Evolutionary conservation across 2,797 vertebrate species (phyloP), one percentile per base, ranked within the genome.

Genomic region (Allobates femoralis): DNA sequence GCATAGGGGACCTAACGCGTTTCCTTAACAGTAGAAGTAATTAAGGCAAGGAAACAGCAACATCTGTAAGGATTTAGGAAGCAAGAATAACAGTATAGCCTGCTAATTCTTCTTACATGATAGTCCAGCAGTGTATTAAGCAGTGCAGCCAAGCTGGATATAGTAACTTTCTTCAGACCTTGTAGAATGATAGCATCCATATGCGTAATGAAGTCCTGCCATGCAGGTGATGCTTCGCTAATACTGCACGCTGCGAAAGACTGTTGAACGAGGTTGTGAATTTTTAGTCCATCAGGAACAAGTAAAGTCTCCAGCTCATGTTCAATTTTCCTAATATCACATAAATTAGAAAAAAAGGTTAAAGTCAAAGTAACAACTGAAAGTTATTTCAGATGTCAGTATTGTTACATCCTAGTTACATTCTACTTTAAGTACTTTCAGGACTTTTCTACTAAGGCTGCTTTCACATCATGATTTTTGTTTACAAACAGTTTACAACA

Each of bases 211-310:
- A 82, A 89, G 56, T 87, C 88, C 41, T 87, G 88, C 88, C 88
- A 89, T 32, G 86, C 86, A 37, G 88, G 88, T 12, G 88, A 89
- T 46, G 86, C 88, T 67, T 89, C 88, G 37, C 88, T 87, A 18
- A 87, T 83, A 11, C 86, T 66, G 34, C 64, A 78, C 5, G 86
- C 86, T 50, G 26, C 30, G 32, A 89, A 82, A 18, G 73, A 87
- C 75, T 89, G 74, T 3, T 87, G 34, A 46, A 89, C 79, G 71
- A 89, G 86, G 46, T 14, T 62, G 14, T 87, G 83, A 53, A 87
- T 89, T n/a, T 37, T 85, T 18, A 85, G 79, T 19, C 88, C 86
- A 55, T 89, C 88, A 15, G 82, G 23, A 56, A 87, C 5, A 30
- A 87, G 79, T 1, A 85, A 28, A 23, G n/a, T 64, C 18, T 66